Evolutionary conservation across 1,140 invertebrate genomes (phyloP).

Genomic region (Drosophila bipectinata): DNA sequence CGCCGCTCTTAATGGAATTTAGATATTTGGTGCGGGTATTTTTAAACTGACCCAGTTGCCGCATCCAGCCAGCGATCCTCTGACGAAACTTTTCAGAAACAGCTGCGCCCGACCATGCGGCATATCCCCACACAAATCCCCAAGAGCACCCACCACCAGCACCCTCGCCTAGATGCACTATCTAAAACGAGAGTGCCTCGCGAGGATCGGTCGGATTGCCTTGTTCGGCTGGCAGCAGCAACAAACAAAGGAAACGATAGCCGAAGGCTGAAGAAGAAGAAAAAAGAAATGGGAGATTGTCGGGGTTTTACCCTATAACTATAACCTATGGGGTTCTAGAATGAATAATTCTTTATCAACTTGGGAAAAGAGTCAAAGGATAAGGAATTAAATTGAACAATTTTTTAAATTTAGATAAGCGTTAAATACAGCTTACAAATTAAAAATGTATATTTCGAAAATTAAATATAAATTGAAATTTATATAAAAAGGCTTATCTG

Average conservation of each 20-base stretch:
- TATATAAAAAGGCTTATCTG: too few species aligned
- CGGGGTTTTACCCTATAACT: conserved; percentile 10
- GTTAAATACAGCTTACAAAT: too few species aligned
- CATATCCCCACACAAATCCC: conserved; percentile 21
- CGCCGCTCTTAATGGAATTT: conserved; percentile 47
- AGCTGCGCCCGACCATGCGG: conserved; percentile 40
- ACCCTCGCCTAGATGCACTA: conserved; percentile 1
- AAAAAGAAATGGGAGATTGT: not conserved
- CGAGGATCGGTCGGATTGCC: conserved; percentile 31
- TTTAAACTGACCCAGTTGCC: conserved; percentile 73
- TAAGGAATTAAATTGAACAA: too few species aligned
- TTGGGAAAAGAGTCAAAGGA: too few species aligned
- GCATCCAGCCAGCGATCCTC: conserved; percentile 61
- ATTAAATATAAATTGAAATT: too few species aligned
- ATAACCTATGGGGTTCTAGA: too few species aligned
- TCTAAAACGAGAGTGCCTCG: conserved; percentile 2
- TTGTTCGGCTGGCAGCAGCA: conserved; percentile 17
- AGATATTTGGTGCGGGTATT: conserved; percentile 60
- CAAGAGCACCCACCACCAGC: conserved; percentile 3
- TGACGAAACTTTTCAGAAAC: conserved; percentile 56
- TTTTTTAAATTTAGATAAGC: too few species aligned
- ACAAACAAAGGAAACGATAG: conserved; percentile 38
- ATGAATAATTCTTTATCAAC: too few species aligned
- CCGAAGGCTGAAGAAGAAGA: conserved; percentile 12
- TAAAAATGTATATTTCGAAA: too few species aligned